Conservation (phyloP, 2,113 vertebrate species). For the Caloenas nicobarica region DNA sequence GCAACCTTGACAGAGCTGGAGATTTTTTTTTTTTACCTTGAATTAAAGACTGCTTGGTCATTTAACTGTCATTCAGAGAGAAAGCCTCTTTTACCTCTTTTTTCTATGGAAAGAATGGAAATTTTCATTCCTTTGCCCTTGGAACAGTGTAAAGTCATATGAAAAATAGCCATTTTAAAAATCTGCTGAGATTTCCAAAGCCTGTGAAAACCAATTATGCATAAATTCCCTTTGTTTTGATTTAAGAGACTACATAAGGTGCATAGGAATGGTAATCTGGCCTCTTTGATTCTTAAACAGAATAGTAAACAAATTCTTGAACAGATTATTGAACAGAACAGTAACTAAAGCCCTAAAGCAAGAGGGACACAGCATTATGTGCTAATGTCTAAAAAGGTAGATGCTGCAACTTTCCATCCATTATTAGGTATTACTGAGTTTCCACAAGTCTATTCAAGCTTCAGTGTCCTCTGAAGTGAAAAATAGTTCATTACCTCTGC, state of each 20-base stretch:
- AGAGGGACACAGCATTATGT: accelerated
- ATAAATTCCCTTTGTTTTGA: constrained; percentile 11
- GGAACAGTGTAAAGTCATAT: background rate
- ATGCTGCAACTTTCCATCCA: background rate
- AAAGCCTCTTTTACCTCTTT: background rate
- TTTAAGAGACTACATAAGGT: background rate
- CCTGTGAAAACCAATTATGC: background rate
- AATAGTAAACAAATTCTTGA: background rate
- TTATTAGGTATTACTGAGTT: background rate
- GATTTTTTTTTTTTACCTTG: background rate
- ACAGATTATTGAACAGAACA: background rate
- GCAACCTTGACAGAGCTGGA: background rate
- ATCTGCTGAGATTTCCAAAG: background rate
- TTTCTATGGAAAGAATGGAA: background rate
- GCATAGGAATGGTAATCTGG: background rate
- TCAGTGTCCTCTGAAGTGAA: background rate
- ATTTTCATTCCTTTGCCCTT: background rate
- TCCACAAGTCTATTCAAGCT: constrained; percentile 1
- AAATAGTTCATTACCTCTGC: background rate
- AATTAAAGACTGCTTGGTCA: background rate
- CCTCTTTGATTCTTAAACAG: constrained; percentile 2
- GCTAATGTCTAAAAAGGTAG: background rate
- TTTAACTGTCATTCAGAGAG: background rate
- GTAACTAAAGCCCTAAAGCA: background rate
- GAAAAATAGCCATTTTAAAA: background rate